These are phyloP conservation scores for Pardalotus punctatus DNA, from an alignment of 2,113 vertebrate genomes.

Conservation along the genomic window DNA sequence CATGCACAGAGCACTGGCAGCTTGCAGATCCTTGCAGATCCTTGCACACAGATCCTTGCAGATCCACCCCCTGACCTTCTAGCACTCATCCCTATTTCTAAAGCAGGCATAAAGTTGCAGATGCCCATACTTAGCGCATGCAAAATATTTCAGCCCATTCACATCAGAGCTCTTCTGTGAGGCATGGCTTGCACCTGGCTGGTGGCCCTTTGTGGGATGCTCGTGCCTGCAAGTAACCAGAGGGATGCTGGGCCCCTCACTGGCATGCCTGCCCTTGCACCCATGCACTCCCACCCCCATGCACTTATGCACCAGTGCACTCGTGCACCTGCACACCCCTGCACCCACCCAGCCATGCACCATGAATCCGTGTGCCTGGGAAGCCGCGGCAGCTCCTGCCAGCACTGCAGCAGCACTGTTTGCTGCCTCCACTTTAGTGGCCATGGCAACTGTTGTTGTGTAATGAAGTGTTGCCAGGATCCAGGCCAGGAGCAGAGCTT, in stretches of 20 bases:
- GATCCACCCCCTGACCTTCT: neutral
- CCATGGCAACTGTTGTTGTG: constrained; percentile 27
- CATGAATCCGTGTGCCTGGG: rapidly evolving
- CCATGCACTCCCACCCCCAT: rapidly evolving
- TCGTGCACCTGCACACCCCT: neutral
- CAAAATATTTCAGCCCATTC: neutral
- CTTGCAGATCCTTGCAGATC: neutral
- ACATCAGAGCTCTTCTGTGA: neutral
- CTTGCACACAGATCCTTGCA: too few relatives aligned
- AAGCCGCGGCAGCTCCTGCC: neutral
- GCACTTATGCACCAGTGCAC: neutral
- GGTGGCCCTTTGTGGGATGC: neutral
- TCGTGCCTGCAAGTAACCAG: neutral
- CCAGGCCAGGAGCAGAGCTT: neutral
- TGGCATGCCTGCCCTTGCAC: neutral
- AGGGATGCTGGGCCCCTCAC: neutral
- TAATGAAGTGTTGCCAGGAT: neutral
- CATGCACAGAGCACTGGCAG: neutral
- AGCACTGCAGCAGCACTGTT: neutral
- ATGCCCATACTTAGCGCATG: neutral
- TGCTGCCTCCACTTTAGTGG: neutral
- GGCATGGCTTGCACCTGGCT: neutral
- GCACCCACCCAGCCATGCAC: neutral
- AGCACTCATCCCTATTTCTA: neutral
- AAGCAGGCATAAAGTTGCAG: neutral